Evolutionary conservation across 2,888 invertebrate species (phyloP).

Genomic region (Lordiphosa fenestrarum): DNA sequence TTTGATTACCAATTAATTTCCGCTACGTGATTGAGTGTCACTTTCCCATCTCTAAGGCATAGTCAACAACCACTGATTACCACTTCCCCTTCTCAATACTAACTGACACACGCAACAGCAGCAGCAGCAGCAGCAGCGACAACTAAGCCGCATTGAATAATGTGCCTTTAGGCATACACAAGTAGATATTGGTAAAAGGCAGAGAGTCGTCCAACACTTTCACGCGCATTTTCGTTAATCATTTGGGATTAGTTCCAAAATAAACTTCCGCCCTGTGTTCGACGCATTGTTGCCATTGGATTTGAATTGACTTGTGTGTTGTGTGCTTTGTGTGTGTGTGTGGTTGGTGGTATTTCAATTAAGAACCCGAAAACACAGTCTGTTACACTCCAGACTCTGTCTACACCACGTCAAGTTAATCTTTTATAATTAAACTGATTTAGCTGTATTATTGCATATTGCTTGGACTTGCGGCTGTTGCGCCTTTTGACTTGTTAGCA

Average conservation of each 20-base stretch:
- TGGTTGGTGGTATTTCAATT: constrained; percentile 62
- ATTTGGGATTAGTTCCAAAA: constrained; percentile 64
- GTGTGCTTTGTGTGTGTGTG: constrained; percentile 19
- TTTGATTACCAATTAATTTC: background rate
- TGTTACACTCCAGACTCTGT: constrained; percentile 15
- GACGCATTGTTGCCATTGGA: constrained; percentile 53
- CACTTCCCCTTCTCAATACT: constrained; percentile 20
- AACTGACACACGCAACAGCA: constrained; percentile 37
- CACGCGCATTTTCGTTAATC: constrained; percentile 69
- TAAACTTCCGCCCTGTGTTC: constrained; percentile 47
- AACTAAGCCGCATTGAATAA: constrained; percentile 57
- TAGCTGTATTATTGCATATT: constrained; percentile 27
- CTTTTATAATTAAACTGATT: constrained; percentile 75
- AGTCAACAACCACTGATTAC: constrained; percentile 18
- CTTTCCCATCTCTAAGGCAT: constrained; percentile 26
- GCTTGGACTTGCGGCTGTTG: constrained; percentile 14
- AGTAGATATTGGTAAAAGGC: constrained; percentile 26
- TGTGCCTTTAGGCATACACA: constrained; percentile 37
- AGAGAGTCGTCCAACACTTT: constrained; percentile 55
- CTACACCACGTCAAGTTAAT: constrained; percentile 46
- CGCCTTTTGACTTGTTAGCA: constrained; percentile 64
- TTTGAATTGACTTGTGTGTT: constrained; percentile 55
- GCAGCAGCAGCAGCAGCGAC: constrained; percentile 14
- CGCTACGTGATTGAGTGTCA: constrained; percentile 15
- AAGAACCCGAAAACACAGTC: constrained; percentile 26